phyloP scores from a whole-genome alignment of 1,140 invertebrate genomes.

The Caenorhabditis briggsae region DNA sequence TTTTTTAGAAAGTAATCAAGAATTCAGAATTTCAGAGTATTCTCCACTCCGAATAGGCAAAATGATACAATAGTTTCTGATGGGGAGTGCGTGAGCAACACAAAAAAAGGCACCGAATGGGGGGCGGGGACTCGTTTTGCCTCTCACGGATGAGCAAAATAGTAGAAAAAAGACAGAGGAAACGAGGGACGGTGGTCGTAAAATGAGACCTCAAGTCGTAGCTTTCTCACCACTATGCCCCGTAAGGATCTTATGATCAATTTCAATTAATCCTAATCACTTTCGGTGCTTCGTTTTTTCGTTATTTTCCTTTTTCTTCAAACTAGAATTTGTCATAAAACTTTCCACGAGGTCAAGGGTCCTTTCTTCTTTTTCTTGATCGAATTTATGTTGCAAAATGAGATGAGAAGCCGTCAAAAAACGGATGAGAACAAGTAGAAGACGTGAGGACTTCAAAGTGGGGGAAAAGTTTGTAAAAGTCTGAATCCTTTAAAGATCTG shows the following conservation, averaged over 20 bases:
- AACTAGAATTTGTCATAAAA: constrained; percentile 26
- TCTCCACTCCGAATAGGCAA: no score
- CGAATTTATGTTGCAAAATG: constrained; percentile 49
- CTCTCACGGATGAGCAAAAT: background rate
- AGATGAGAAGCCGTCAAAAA: background rate
- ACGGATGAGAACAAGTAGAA: background rate
- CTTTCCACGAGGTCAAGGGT: background rate
- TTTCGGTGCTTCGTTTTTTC: background rate
- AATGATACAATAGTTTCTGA: constrained; percentile 1
- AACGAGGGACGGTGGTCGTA: constrained; percentile 44
- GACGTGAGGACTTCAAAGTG: no score
- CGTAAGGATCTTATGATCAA: background rate
- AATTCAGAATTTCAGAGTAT: constrained; percentile 12
- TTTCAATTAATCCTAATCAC: constrained; percentile 25
- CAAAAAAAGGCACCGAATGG: constrained; percentile 52
- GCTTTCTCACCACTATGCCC: background rate
- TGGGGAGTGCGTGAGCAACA: background rate
- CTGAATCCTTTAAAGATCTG: no score
- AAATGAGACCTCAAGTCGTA: constrained; percentile 25
- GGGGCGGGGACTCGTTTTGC: background rate
- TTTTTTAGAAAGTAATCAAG: background rate
- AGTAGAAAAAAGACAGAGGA: background rate
- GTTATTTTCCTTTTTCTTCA: background rate
- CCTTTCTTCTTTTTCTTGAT: background rate
- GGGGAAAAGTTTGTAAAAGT: no score